A percentile compares a stretch with the other conserved stretches of the same genome.
Conservation (phyloP, 2,888 invertebrate species). For the Polydrusus tereticollis region DNA sequence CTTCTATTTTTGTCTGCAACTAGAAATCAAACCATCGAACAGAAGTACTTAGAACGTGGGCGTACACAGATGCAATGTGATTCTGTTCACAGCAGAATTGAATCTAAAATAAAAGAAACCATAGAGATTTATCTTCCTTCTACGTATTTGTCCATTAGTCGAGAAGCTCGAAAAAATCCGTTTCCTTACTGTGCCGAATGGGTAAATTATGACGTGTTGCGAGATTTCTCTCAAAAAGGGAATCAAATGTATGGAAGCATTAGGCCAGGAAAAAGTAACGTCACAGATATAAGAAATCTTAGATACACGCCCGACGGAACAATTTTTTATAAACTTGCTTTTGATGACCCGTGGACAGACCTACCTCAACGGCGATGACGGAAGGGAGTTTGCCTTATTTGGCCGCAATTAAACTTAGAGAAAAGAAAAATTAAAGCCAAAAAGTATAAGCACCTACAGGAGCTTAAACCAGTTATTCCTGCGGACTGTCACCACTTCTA, state of each 20-base stretch:
- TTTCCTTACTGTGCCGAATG: neutral
- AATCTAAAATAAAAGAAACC: constrained; percentile 9
- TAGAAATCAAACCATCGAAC: neutral
- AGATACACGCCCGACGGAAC: no score
- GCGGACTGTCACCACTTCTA: neutral
- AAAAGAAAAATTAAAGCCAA: no score
- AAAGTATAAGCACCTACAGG: no score
- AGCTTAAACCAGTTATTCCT: neutral
- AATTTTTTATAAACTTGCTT: neutral
- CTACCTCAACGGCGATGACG: no score
- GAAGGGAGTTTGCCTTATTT: no score
- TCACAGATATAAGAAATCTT: neutral
- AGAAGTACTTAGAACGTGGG: no score
- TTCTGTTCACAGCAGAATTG: neutral
- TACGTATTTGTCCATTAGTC: neutral
- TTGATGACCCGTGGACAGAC: neutral
- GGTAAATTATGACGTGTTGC: neutral
- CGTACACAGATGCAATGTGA: constrained; percentile 1
- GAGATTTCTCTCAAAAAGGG: neutral
- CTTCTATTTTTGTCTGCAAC: neutral
- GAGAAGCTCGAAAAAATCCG: neutral
- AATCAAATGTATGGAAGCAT: neutral
- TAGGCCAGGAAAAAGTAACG: neutral
- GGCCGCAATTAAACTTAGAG: no score
- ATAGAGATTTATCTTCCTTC: neutral